phyloP scores from a whole-genome alignment of 2,797 vertebrate species.

The Oryzias dopingdopingensis region DNA sequence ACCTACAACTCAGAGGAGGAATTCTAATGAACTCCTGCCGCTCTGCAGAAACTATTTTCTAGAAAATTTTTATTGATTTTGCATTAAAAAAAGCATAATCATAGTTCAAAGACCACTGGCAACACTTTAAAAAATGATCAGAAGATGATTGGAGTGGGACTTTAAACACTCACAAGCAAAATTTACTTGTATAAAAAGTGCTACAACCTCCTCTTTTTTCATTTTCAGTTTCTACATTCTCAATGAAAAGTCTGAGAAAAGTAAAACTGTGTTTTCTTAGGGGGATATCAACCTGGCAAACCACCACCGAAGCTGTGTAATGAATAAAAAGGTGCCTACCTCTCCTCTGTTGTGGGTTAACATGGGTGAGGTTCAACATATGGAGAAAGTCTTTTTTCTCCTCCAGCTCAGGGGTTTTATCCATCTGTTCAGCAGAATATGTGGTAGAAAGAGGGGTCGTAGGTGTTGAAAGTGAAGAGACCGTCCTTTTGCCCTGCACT shows the following conservation, averaged over 20 bases:
- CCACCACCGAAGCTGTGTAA: slow-evolving; percentile 25
- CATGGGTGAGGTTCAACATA: slow-evolving; percentile 86
- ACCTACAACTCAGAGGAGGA: too few relatives aligned
- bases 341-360: slow-evolving; percentile 86
- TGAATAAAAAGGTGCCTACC: slow-evolving; percentile 68
- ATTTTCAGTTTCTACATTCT: slow-evolving; percentile 32
- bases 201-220: not conserved
- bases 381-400: slow-evolving; percentile 91
- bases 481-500: slow-evolving; percentile 80
- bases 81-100: too few relatives aligned
- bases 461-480: slow-evolving; percentile 68
- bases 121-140: too few relatives aligned
- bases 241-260: slow-evolving; percentile 18
- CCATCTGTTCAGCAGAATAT: slow-evolving; percentile 88
- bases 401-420: slow-evolving; percentile 84
- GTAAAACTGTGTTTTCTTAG: slow-evolving; percentile 15
- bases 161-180: too few relatives aligned
- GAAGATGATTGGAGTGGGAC: too few relatives aligned
- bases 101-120: too few relatives aligned
- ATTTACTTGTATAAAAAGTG: too few relatives aligned
- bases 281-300: slow-evolving; percentile 23
- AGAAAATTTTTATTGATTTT: too few relatives aligned
- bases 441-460: slow-evolving; percentile 81
- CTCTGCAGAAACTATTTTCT: too few relatives aligned
- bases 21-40: too few relatives aligned